Evolutionary conservation across 2,113 vertebrate species (phyloP).

Genomic region (Catagonus wagneri): DNA sequence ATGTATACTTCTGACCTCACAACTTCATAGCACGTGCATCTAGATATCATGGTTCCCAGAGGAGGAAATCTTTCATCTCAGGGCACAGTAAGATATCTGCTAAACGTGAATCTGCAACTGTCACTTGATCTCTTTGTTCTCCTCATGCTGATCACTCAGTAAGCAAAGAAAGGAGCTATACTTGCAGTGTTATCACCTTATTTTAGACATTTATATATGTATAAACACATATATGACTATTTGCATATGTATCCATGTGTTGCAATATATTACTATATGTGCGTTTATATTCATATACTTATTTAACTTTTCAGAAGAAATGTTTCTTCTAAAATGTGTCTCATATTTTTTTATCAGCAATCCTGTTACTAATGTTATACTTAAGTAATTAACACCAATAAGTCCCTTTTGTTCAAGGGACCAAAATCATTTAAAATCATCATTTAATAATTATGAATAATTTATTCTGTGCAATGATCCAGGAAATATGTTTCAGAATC

Average conservation of each 20-base stretch:
- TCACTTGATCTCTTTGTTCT: not conserved
- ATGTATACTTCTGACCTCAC: not conserved
- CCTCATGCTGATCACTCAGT: not conserved
- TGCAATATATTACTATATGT: not conserved
- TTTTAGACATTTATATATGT: not conserved
- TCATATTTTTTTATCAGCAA: not conserved
- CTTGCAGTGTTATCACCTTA: not conserved
- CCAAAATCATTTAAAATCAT: not conserved
- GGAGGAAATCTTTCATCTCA: not conserved
- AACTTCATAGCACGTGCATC: not conserved
- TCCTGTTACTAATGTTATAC: not conserved
- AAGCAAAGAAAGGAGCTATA: not conserved
- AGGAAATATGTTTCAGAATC: not conserved
- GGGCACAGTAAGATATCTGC: not conserved
- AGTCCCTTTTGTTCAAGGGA: not conserved
- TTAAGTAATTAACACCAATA: not conserved
- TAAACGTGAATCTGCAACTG: not conserved
- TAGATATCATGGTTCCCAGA: not conserved
- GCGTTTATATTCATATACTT: not conserved
- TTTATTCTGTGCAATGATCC: not conserved
- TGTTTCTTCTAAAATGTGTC: not conserved
- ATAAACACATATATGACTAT: not conserved
- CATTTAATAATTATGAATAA: not conserved
- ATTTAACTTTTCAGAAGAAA: constrained; percentile 1
- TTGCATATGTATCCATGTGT: not conserved